Evolutionary conservation across 2,888 invertebrate species (phyloP).

Genomic region (Nesidiocoris tenuis): DNA sequence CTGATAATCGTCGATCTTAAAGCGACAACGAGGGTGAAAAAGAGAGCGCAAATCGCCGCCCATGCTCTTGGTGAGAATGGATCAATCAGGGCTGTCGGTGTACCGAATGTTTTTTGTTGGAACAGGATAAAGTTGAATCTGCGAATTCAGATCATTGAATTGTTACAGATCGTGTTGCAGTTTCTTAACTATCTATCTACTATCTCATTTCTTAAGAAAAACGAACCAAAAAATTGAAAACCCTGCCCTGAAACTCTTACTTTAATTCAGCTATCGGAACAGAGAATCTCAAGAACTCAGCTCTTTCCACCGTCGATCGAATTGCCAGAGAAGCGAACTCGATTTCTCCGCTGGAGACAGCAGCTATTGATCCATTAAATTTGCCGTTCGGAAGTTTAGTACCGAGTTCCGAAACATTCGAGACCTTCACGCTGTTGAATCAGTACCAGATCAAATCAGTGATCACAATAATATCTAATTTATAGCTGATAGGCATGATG

Average conservation of each 20-base stretch:
- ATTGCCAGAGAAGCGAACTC: background rate
- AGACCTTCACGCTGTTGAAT: background rate
- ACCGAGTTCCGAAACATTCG: background rate
- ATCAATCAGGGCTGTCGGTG: background rate
- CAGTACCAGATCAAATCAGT: too few species aligned
- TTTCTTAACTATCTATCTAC: too few species aligned
- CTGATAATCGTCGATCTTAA: background rate
- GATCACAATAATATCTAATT: too few species aligned
- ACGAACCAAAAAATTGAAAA: background rate
- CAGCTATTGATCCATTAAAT: background rate
- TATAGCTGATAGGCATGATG: too few species aligned
- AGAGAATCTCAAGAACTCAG: background rate
- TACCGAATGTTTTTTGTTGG: constrained; percentile 21
- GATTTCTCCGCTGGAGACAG: background rate
- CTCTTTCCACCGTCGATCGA: background rate
- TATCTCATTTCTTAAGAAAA: too few species aligned
- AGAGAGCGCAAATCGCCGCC: background rate
- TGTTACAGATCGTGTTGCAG: background rate
- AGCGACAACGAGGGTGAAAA: background rate
- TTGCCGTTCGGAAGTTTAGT: constrained; percentile 3
- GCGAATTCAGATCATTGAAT: background rate
- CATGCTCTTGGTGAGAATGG: constrained; percentile 6
- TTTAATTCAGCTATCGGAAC: background rate
- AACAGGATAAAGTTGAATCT: constrained; percentile 6
- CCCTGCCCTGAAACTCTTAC: background rate